Evolutionary conservation across 2,888 invertebrate species (phyloP).

Genomic region (Idaea dimidiata): DNA sequence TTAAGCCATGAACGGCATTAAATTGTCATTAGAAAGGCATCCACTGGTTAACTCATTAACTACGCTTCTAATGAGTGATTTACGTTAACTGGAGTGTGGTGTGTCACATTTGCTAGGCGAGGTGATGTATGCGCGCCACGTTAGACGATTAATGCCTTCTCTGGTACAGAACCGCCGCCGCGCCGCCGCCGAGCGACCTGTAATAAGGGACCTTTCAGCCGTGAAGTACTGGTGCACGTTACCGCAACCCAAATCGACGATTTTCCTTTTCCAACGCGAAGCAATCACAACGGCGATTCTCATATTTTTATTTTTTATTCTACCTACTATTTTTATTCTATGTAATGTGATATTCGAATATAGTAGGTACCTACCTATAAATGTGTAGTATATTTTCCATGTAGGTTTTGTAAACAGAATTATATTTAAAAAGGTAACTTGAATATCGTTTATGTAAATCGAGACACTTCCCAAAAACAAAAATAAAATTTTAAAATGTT

Average conservation of each 20-base stretch:
- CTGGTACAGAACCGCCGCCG: constrained; percentile 42
- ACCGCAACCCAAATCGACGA: constrained; percentile 52
- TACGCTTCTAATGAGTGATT: constrained; percentile 65
- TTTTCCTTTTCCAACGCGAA: constrained; percentile 39
- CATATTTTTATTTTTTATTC: constrained; percentile 16
- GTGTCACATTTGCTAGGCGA: constrained; percentile 49
- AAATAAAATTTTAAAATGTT: no score
- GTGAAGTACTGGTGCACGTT: constrained; percentile 48
- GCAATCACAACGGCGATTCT: constrained; percentile 21
- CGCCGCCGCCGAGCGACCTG: constrained; percentile 49
- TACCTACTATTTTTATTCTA: background rate
- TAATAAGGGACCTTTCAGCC: constrained; percentile 56
- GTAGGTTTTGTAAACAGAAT: no score
- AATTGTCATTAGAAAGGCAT: constrained; percentile 69
- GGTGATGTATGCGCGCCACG: constrained; percentile 49
- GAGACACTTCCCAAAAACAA: no score
- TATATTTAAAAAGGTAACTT: no score
- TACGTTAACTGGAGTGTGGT: constrained; percentile 63
- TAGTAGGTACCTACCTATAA: no score
- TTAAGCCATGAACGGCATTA: constrained; percentile 67
- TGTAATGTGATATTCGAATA: background rate
- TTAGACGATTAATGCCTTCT: constrained; percentile 47
- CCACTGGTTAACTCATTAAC: constrained; percentile 60
- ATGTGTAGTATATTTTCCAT: no score
- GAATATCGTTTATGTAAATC: no score